A percentile compares a stretch with the other conserved stretches of the same genome.
Evolutionary conservation across 2,888 invertebrate genomes (phyloP).

Genomic region (Scelioninae gen. 2): DNA sequence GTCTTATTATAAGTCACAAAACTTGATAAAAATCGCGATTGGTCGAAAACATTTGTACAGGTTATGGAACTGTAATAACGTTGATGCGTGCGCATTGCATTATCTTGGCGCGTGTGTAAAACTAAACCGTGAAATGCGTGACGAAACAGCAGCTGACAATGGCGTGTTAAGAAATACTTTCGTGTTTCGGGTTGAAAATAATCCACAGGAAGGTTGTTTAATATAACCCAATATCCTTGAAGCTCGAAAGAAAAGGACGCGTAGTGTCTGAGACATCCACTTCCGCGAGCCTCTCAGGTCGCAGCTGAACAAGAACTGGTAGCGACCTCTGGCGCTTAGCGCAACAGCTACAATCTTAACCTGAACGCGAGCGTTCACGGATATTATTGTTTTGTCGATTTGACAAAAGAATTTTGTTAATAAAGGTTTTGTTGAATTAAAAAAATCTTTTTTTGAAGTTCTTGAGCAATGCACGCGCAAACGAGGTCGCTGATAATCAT

Average conservation of each 20-base stretch:
- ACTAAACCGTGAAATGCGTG: constrained; percentile 30
- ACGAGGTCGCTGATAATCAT: too few relatives aligned
- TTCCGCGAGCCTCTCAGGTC: constrained; percentile 24
- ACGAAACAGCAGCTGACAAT: constrained; percentile 38
- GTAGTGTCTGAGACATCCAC: not conserved
- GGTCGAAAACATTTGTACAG: constrained; percentile 4
- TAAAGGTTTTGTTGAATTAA: too few relatives aligned
- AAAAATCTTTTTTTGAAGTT: too few relatives aligned
- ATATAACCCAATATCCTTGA: constrained; percentile 31
- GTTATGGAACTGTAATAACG: constrained; percentile 1
- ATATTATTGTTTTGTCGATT: too few relatives aligned
- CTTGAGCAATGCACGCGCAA: too few relatives aligned
- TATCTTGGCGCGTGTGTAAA: constrained; percentile 20
- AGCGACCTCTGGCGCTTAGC: constrained; percentile 23
- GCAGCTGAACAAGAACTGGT: constrained; percentile 31
- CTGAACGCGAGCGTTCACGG: not conserved
- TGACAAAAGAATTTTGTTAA: too few relatives aligned
- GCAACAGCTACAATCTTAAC: constrained; percentile 15
- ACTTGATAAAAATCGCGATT: too few relatives aligned
- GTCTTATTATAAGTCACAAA: too few relatives aligned
- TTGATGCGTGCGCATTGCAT: not conserved
- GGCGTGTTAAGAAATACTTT: constrained; percentile 19
- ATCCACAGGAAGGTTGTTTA: constrained; percentile 45
- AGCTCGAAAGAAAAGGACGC: not conserved
- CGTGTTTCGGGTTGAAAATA: constrained; percentile 20